These are phyloP conservation scores for Pammene aurita DNA, from an alignment of 2,888 invertebrate genomes.

Conservation along the genomic window DNA sequence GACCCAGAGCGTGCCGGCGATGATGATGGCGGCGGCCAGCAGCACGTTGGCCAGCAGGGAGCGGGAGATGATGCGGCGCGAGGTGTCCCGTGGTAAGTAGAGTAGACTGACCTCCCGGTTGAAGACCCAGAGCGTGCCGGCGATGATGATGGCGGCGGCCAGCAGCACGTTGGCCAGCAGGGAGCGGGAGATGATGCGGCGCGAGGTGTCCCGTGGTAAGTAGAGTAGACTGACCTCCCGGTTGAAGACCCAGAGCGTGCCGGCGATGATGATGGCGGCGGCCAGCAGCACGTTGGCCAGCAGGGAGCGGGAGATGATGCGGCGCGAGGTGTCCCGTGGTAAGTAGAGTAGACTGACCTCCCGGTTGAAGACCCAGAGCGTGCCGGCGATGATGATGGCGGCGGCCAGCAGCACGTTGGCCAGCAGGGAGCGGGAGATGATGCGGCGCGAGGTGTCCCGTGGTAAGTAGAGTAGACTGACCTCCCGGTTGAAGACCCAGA, in stretches of 20 bases:
- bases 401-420: constrained; percentile 96
- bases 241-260: constrained; percentile 99
- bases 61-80: no score
- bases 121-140: constrained; percentile 99
- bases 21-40: constrained; percentile 96
- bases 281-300: constrained; percentile 96
- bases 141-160: constrained; percentile 97
- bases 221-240: constrained; percentile 94
- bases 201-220: no score
- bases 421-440: constrained; percentile 80
- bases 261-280: constrained; percentile 96
- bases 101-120: constrained; percentile 95
- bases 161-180: constrained; percentile 95
- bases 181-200: no score
- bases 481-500: constrained; percentile 99
- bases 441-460: no score
- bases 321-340: no score
- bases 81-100: no score
- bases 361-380: constrained; percentile 98
- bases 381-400: constrained; percentile 97
- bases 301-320: constrained; percentile 64
- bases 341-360: no score
- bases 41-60: constrained; percentile 93
- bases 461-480: no score
- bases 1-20: constrained; percentile 98